These are phyloP conservation scores for Acleris literana DNA, from an alignment of 2,888 invertebrate genomes.

Conservation along the genomic window DNA sequence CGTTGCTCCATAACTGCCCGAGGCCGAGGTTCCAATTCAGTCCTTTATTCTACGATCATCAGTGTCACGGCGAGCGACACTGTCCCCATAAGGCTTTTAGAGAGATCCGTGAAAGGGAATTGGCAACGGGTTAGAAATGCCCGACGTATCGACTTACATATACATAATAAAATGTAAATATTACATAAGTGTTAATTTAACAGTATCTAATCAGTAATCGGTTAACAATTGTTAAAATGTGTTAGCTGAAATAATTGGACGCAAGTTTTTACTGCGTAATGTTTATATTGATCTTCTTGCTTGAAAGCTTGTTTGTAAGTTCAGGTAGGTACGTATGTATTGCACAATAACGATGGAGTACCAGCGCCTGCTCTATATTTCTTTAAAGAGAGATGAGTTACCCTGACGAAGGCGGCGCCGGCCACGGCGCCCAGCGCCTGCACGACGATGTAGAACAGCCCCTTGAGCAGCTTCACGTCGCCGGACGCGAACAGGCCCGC, in stretches of 20 bases:
- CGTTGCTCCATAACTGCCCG: constrained; percentile 13
- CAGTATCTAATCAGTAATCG: too few species aligned
- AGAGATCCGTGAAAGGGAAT: constrained; percentile 42
- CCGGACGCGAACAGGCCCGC: constrained; percentile 91
- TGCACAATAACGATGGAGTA: too few species aligned
- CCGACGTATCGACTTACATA: background rate
- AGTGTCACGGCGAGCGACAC: constrained; percentile 78
- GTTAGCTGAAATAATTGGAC: too few species aligned
- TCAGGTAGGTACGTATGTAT: too few species aligned
- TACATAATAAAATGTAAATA: background rate
- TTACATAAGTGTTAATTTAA: background rate
- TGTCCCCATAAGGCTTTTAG: constrained; percentile 51
- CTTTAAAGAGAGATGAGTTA: constrained; percentile 53
- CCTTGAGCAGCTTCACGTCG: constrained; percentile 91
- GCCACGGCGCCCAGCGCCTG: constrained; percentile 92
- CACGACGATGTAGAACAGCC: constrained; percentile 90
- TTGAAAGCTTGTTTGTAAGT: too few species aligned
- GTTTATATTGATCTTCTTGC: too few species aligned
- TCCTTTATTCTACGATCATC: constrained; percentile 70
- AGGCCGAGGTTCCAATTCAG: constrained; percentile 60
- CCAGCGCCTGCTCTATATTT: too few species aligned
- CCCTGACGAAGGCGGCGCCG: constrained; percentile 90
- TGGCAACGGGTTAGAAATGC: background rate
- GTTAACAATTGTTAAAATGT: too few species aligned
- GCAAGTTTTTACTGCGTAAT: too few species aligned